Base-by-base conservation (phyloP, 2,888 invertebrate genomes). In the Sarcophaga subvicina region DNA sequence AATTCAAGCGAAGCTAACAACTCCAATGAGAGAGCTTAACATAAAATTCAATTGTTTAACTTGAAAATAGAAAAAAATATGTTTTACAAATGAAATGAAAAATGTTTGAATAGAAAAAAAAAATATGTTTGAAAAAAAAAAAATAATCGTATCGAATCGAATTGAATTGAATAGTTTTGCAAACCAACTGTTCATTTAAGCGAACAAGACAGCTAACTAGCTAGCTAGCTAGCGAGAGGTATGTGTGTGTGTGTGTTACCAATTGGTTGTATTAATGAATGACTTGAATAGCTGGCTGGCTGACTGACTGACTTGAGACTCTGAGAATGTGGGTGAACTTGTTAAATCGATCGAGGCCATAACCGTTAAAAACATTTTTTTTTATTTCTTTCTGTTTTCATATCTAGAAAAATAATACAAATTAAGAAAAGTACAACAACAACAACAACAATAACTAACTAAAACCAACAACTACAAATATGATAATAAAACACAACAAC, bases 301-400 rank as follows among this genome's bases (percentile, higher is more conserved):
- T 69, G 72, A 3, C 27, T 81, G 54, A 17, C 49, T 79, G 64
- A 20, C 37, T 54, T 75, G 49, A 37, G 73, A 71, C 67, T 77
- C 80, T 83, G 86, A 67, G 83, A 89, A 89, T 88, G 89, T 88
- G 88, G 89, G 89, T 89, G 89, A 89, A 89, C 89, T 89, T 89
- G 89, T 88, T 88, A 88, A 83, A 81, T 81, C 83, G 84, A 88
- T 89, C 88, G 89, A 89, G 89, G 88, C 88, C 89, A 89, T 80
- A 88, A 85, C 88, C 87, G 85, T 84, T 86, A 86, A 85, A 85
- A 75, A 25, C 49, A 66, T 54, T 54, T 37, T n/a, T n/a, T 80
- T 71, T 54, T 54, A 10, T 70, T 70, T 17, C 4, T 54, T 54
- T 76, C 20, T 82, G 37, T n/a, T 17, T 72, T 62, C n/a, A 37